Evolutionary conservation across 2,797 vertebrate genomes (phyloP), one percentile per base, ranked within the genome.

Genomic region (Anabacerthia variegaticeps): DNA sequence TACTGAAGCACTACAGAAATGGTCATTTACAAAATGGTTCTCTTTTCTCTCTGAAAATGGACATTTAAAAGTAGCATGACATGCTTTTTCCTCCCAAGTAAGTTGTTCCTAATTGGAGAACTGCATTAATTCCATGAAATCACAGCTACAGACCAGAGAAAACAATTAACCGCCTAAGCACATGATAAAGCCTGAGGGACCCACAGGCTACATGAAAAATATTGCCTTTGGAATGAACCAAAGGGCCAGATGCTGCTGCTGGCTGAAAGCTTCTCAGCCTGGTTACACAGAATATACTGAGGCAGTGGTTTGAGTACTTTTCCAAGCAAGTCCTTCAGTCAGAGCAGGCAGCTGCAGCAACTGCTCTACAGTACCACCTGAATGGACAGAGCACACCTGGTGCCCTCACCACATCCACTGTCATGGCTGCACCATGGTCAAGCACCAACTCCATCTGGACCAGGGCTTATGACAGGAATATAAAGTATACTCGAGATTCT

Each of bases 381-480:
- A 11, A 13, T 15, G 69, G 69, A 44, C 14, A 63, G 37, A 27
- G 13, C 0, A 3, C 4, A 23, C n/a, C n/a, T n/a, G 39, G 9
- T 2, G 6, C 48, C 54, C 30, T 56, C 44, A 17, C 10, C 37
- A n/a, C 49, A 43, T 18, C 27, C 49, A 12, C 23, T 34, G 27
- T 28, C 3, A 0, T 10, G 8, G 26, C 48, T 76, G 36, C 48
- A n/a, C 13, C 22, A 17, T 0, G 1, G 20, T 19, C 49, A 43
- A 37, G 32, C 23, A 43, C 22, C 51, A 41, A 2, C 16, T 68
- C 72, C 17, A 18, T 15, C 27, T 68, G 23, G 30, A 26, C 37
- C 27, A 79, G 30, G 11, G 8, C 7, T 79, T 30, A 22, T 2
- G 15, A n/a, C 23, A 69, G 55, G 26, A 49, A 23, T 34, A 21